phyloP scores from a whole-genome alignment of 2,888 invertebrate species.

The Cataglyphis cursor region DNA sequence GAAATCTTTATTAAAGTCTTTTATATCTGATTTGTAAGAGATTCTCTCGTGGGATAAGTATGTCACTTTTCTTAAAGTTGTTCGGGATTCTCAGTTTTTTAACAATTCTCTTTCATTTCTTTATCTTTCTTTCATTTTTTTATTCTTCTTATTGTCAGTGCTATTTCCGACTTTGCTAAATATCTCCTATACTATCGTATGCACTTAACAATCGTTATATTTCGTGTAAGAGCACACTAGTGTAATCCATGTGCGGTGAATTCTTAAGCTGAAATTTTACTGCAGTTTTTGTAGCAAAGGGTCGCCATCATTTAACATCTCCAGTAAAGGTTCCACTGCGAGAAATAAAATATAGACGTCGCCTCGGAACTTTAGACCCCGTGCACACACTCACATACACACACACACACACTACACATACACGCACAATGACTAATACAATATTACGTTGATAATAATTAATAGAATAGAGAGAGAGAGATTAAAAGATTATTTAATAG shows the following conservation, averaged over 20 bases:
- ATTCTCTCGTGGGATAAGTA: constrained; percentile 63
- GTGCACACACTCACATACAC: too few relatives aligned
- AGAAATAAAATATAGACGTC: constrained; percentile 19
- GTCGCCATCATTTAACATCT: constrained; percentile 41
- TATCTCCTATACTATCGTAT: constrained; percentile 47
- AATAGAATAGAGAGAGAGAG: background rate
- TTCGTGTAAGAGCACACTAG: constrained; percentile 8
- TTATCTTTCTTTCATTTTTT: constrained; percentile 61
- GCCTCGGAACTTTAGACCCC: background rate
- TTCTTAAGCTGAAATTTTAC: constrained; percentile 42
- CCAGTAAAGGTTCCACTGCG: background rate
- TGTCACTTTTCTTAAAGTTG: constrained; percentile 70
- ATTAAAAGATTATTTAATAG: background rate
- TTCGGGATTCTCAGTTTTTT: constrained; percentile 61
- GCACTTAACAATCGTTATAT: constrained; percentile 56
- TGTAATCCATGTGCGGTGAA: constrained; percentile 31
- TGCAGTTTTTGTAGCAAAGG: background rate
- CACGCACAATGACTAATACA: background rate
- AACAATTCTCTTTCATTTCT: constrained; percentile 60
- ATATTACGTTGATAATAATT: constrained; percentile 34
- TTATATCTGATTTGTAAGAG: constrained; percentile 71
- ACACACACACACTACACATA: too few relatives aligned
- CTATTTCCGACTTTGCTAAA: constrained; percentile 59
- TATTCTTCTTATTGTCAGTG: constrained; percentile 63
- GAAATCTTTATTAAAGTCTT: constrained; percentile 72